Evolutionary conservation across 2,888 invertebrate species (phyloP).

Genomic region (Melolontha melolontha): DNA sequence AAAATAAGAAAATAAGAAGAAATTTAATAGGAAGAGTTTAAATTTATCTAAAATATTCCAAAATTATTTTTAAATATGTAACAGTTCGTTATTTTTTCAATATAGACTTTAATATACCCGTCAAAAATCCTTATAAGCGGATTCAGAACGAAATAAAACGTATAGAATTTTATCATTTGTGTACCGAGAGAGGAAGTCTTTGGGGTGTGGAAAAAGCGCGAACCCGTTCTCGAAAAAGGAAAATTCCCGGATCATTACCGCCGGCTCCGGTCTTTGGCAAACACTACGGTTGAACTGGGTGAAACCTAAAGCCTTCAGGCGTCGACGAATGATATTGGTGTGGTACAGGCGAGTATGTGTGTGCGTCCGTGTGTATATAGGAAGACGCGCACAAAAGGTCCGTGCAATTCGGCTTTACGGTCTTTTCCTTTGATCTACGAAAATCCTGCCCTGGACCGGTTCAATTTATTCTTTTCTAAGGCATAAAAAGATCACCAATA

Average conservation of each 20-base stretch:
- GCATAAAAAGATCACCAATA: constrained; percentile 27
- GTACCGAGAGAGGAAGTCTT: background rate
- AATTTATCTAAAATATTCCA: too few species aligned
- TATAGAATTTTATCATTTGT: constrained; percentile 22
- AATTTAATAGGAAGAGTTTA: too few species aligned
- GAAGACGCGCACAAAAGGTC: constrained; percentile 27
- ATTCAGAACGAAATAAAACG: constrained; percentile 14
- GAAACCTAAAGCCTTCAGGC: constrained; percentile 31
- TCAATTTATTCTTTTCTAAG: constrained; percentile 49
- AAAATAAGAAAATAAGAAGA: too few species aligned
- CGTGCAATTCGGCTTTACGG: constrained; percentile 47
- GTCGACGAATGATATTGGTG: constrained; percentile 33
- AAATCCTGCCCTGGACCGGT: constrained; percentile 45
- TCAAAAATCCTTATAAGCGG: too few species aligned
- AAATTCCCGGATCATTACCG: constrained; percentile 31
- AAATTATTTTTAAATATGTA: too few species aligned
- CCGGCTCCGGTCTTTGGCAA: constrained; percentile 24
- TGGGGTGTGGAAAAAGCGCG: constrained; percentile 1
- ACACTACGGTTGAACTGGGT: constrained; percentile 17
- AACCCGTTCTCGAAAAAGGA: constrained; percentile 20
- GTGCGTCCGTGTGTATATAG: constrained; percentile 16
- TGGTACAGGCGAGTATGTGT: constrained; percentile 15
- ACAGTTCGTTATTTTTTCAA: too few species aligned
- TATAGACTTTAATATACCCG: too few species aligned
- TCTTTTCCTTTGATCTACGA: constrained; percentile 46